Evolutionary conservation across 2,888 invertebrate species (phyloP).

Genomic region (Priocnemis perturbator): DNA sequence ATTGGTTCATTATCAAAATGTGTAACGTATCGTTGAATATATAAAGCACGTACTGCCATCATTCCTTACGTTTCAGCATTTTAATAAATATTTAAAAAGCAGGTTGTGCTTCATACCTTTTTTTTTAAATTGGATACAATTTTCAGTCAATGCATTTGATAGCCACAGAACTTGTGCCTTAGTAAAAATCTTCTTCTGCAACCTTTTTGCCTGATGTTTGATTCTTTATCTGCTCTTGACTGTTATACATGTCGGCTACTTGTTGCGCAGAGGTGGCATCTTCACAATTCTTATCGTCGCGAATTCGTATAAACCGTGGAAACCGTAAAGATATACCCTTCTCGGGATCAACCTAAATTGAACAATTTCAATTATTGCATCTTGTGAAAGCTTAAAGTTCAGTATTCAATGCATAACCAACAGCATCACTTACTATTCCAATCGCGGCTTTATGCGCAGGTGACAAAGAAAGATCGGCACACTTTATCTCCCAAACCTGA

Average conservation of each 20-base stretch:
- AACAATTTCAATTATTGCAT: slow-evolving; percentile 9
- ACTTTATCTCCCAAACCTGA: slow-evolving; percentile 97
- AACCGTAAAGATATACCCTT: slow-evolving; percentile 97
- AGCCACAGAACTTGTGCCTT: slow-evolving; percentile 18
- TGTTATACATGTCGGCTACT: slow-evolving; percentile 92
- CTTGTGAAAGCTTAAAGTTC: not conserved
- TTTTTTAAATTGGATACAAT: too few relatives aligned
- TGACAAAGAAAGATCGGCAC: slow-evolving; percentile 97
- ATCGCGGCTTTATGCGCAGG: slow-evolving; percentile 94
- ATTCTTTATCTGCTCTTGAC: slow-evolving; percentile 93
- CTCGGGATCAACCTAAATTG: slow-evolving; percentile 83
- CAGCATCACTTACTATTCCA: slow-evolving; percentile 82
- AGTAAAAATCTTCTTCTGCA: slow-evolving; percentile 81
- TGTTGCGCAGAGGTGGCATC: slow-evolving; percentile 94
- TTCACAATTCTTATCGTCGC: slow-evolving; percentile 95
- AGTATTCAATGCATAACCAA: not conserved
- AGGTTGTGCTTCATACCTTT: too few relatives aligned
- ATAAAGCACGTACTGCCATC: too few relatives aligned
- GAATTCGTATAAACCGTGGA: slow-evolving; percentile 92
- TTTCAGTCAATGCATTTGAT: too few relatives aligned
- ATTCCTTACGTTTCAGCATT: too few relatives aligned
- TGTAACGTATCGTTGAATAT: too few relatives aligned
- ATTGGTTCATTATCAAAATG: too few relatives aligned
- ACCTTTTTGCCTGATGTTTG: slow-evolving; percentile 72
- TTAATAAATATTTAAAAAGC: too few relatives aligned